Base-by-base conservation (phyloP, 2,888 invertebrate species). In the Eristalis arbustorum region DNA sequence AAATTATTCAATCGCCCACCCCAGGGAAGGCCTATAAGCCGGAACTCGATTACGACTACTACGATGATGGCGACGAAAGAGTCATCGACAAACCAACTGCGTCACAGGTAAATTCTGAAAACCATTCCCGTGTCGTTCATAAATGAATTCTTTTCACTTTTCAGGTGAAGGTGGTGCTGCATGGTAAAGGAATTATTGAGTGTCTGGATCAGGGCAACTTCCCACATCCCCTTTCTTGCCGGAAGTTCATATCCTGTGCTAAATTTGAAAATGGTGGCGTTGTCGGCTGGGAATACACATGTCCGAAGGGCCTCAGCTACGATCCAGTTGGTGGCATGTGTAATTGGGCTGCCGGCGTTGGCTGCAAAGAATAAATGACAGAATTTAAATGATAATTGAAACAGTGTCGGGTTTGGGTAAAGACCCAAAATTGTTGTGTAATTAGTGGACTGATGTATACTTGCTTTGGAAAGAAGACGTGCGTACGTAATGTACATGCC, bases 301-400 rank as follows among this genome's bases (percentile, higher is more conserved):
- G 98, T 91, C 98, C 98, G 0, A 95, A 95, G 89, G 96, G 96
- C 40, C 94, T 98, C 3, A 96, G 97, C 90, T 98, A 97, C 91
- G 98, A 98, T 92, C 97, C 97, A 0, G 96, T 97, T 1, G 98
- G 97, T 4, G 97, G 97, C 25, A 97, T 97, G 89, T 98, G 98
- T 92, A 98, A 98, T 93, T 98, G 97, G 97, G 95, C 96, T 0
- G 96, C 96, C 0, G 97, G 96, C 1, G 93, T 96, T 18, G 96
- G 96, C 1, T 97, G 97, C 90, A 95, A 95, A 87, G 96, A 96
- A 88, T 93, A 91, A 89, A 73, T 69, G 75, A 28, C 37, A 13
- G n/a, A 72, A 68, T 80, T 75, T 68, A 42, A 75, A 80, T 72
- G 71, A 66, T 75, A 79, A 84, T 80, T 84, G 67, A 84, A 84